These are phyloP conservation scores for Rotaria socialis DNA, from an alignment of 2,888 invertebrate genomes.

Conservation along the genomic window DNA sequence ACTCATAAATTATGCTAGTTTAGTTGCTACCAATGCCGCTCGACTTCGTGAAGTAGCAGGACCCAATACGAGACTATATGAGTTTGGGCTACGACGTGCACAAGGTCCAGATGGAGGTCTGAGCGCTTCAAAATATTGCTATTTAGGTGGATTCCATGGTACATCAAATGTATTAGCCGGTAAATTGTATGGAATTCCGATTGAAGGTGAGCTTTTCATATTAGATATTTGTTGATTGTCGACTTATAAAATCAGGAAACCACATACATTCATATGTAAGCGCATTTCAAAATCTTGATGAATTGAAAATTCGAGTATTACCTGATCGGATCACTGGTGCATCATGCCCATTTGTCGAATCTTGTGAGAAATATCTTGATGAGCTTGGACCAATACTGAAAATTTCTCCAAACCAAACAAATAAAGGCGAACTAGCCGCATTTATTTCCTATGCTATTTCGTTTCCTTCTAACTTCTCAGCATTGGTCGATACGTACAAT, in stretches of 20 bases:
- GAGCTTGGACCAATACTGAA: constrained; percentile 64
- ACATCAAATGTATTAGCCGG: constrained; percentile 97
- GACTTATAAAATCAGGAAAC: too few relatives aligned
- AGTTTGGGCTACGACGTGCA: constrained; percentile 62
- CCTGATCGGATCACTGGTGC: constrained; percentile 43
- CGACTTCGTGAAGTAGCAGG: constrained; percentile 92
- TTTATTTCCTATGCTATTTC: constrained; percentile 78
- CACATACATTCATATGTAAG: too few relatives aligned
- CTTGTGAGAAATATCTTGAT: constrained; percentile 67
- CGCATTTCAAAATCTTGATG: too few relatives aligned
- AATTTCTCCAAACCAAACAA: constrained; percentile 76
- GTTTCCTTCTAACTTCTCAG: constrained; percentile 89
- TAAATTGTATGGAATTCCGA: constrained; percentile 91
- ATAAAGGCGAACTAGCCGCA: constrained; percentile 88
- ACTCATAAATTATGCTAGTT: constrained; percentile 89
- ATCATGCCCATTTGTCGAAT: constrained; percentile 56
- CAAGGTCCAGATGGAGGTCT: constrained; percentile 97
- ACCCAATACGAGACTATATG: constrained; percentile 77
- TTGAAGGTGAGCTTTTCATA: constrained; percentile 62
- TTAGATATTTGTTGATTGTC: too few relatives aligned
- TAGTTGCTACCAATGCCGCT: constrained; percentile 96
- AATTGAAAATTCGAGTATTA: neutral
- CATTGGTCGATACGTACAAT: constrained; percentile 96
- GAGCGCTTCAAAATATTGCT: constrained; percentile 93
- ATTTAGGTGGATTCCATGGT: constrained; percentile 93